Base-by-base conservation (phyloP, 2,888 invertebrate species). In the Drosophila longiperda region DNA sequence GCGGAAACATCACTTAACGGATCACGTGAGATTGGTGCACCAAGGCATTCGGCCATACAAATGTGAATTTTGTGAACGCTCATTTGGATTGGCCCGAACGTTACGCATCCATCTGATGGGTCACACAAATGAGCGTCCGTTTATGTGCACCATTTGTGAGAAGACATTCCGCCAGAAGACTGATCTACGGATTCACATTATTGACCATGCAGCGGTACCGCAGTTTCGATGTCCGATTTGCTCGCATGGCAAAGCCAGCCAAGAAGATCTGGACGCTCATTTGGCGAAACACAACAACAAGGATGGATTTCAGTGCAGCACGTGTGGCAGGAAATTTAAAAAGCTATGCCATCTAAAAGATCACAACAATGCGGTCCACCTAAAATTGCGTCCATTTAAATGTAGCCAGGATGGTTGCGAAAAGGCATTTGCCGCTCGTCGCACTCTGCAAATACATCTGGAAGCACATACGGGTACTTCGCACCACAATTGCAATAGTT, bases 341-440 rank as follows among this genome's bases (percentile, higher is more conserved):
- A 82, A 75, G 20, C 58, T 66, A 0, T 77, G 74, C 23, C 83
- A 82, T 23, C 20, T 82, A 7, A 77, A 73, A 32, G 66, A 70
- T 12, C 80, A 83, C 34, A 73, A 76, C 48, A 66, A 77, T 62
- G 87, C 76, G 7, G 82, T 84, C 8, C 76, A 84, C 64, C 61
- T 79, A 1, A 73, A 72, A 42, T 60, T 81, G 36, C 75, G 76
- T 20, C 76, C 81, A 17, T 82, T 69, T 55, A 66, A 79, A 40
- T 82, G 82, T 32, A 65, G 42, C 8, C 26, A 53, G 20, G 32
- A 38, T 11, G 49, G 69, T 34, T 81, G 81, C 52, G 67, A 45
- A 15, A 68, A 69, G 45, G 33, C 73, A 3, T 81, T 81, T 61
- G 82, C 57, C 3, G 82, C 87, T 20, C 85, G 80, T 3, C 73